phyloP scores from a whole-genome alignment of 2,888 invertebrate genomes.

The Rapana venosa region DNA sequence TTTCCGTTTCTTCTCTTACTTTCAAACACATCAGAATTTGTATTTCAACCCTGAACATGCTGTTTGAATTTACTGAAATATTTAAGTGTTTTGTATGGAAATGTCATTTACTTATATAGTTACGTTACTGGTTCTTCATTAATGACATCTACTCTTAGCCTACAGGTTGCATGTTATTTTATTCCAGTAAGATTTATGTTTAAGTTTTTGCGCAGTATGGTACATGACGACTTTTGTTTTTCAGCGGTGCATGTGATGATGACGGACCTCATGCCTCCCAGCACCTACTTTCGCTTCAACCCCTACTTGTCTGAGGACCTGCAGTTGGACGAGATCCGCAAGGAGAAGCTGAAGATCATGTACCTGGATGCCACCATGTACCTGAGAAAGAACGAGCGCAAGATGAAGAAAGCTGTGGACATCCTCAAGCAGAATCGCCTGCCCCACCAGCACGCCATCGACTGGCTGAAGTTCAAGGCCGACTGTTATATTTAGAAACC shows the following conservation, averaged over 20 bases:
- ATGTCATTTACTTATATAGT: too few relatives aligned
- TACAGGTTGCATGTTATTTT: too few relatives aligned
- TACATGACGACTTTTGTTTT: conserved; percentile 34
- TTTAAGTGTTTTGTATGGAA: too few relatives aligned
- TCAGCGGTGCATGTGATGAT: conserved; percentile 83
- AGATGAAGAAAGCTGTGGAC: conserved; percentile 79
- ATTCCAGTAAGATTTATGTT: too few relatives aligned
- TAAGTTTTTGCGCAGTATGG: neutral
- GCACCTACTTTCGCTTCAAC: conserved; percentile 90
- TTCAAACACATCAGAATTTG: too few relatives aligned
- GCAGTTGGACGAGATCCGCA: conserved; percentile 88
- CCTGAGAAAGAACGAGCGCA: conserved; percentile 88
- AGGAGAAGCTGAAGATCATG: conserved; percentile 85
- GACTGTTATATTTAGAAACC: neutral
- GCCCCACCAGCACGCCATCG: conserved; percentile 60
- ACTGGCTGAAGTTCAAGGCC: conserved; percentile 50
- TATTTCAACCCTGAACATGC: too few relatives aligned
- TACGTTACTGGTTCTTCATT: too few relatives aligned
- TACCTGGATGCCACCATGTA: conserved; percentile 89
- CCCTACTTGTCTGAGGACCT: conserved; percentile 90
- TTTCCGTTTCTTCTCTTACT: too few relatives aligned
- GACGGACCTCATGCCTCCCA: conserved; percentile 80
- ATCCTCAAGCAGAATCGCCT: conserved; percentile 59
- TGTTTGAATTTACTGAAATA: too few relatives aligned
- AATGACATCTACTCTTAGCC: too few relatives aligned